These are phyloP conservation scores for Nycticorax nycticorax DNA, from an alignment of 2,113 vertebrate genomes.

Conservation along the genomic window DNA sequence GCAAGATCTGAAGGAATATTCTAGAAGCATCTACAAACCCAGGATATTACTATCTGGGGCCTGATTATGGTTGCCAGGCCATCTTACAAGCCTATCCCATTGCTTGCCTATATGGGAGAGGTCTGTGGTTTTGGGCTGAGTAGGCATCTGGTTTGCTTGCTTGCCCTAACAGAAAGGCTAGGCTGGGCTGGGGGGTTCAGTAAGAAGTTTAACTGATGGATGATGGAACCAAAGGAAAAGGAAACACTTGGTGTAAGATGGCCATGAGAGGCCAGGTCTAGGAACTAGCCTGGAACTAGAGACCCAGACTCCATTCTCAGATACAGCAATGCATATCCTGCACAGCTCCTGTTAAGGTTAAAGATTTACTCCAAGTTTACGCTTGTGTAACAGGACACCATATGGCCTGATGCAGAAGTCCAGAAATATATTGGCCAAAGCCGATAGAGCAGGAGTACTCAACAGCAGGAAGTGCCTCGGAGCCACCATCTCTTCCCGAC, in stretches of 20 bases:
- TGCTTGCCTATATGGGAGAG: not conserved
- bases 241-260: not conserved
- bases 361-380: conserved; percentile 12
- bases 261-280: not conserved
- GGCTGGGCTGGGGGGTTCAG: not conserved
- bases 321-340: not conserved
- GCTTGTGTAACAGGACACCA: not conserved
- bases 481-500: not conserved
- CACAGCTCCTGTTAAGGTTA: conserved; percentile 8
- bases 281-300: not conserved
- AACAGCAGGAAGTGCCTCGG: not conserved
- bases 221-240: not conserved
- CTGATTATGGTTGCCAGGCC: not conserved
- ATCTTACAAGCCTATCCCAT: not conserved
- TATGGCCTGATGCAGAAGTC: not conserved
- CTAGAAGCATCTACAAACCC: not conserved
- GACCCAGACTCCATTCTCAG: not conserved
- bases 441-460: not conserved
- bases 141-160: not conserved
- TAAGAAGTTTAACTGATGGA: not conserved
- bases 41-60: not conserved
- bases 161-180: not conserved
- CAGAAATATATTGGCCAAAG: conserved; percentile 17
- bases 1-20: not conserved
- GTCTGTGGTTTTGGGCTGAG: not conserved